phyloP scores from a whole-genome alignment of 2,797 vertebrate genomes.

The Sandelia bainsii region DNA sequence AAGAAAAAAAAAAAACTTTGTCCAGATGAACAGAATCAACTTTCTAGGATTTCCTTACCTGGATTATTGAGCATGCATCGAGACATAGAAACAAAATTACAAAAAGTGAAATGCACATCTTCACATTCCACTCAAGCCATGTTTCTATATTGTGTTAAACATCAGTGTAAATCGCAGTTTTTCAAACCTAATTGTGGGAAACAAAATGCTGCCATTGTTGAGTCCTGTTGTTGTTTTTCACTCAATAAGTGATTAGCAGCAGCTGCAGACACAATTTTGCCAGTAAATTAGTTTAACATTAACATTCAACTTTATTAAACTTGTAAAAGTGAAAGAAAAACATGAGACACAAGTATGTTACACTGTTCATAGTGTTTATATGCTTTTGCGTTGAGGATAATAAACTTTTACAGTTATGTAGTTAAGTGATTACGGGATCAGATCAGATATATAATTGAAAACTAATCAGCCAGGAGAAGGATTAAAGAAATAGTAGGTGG shows the following conservation, averaged over 20 bases:
- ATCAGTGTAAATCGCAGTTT: not conserved
- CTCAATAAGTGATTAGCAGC: constrained; percentile 34
- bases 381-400: not conserved
- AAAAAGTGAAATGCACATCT: not conserved
- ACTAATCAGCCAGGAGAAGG: constrained; percentile 3
- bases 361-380: not conserved
- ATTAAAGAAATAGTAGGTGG: not conserved
- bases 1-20: too few relatives aligned
- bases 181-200: not conserved
- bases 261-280: constrained; percentile 26
- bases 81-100: not conserved
- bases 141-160: not conserved
- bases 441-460: constrained; percentile 23
- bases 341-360: constrained; percentile 5
- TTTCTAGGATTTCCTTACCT: too few relatives aligned
- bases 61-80: too few relatives aligned
- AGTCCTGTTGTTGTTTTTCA: not conserved
- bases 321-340: constrained; percentile 27
- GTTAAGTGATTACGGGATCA: constrained; percentile 23
- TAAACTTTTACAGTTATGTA: not conserved
- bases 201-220: not conserved
- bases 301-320: constrained; percentile 26
- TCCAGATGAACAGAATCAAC: too few relatives aligned
- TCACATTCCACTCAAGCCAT: not conserved
- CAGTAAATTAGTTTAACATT: constrained; percentile 16